These are phyloP conservation scores for Myocastor coypus DNA, from an alignment of 2,113 vertebrate genomes.

Conservation along the genomic window DNA sequence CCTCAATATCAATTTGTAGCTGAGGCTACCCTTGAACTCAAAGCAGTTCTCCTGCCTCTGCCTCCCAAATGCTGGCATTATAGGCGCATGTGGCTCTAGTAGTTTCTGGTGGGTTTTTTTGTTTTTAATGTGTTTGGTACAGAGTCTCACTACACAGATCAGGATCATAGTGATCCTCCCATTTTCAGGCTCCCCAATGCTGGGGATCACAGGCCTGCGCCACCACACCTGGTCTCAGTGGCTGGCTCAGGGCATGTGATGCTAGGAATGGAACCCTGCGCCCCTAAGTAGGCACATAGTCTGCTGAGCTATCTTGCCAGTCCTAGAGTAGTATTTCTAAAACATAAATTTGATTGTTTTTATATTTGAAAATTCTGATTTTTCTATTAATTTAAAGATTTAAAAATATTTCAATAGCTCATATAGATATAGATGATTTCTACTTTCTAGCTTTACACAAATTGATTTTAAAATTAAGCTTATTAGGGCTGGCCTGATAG, in stretches of 20 bases:
- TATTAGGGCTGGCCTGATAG: too few relatives aligned
- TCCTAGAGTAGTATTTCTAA: background rate
- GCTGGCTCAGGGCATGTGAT: too few relatives aligned
- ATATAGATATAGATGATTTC: background rate
- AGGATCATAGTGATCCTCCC: too few relatives aligned
- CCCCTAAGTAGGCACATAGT: too few relatives aligned
- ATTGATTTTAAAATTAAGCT: background rate
- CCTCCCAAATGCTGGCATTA: background rate
- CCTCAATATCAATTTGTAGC: background rate
- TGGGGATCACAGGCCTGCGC: too few relatives aligned
- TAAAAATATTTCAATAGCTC: background rate
- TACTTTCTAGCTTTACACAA: background rate
- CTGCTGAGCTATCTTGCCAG: too few relatives aligned
- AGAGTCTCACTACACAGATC: too few relatives aligned
- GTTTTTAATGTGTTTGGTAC: too few relatives aligned
- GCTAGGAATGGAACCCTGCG: too few relatives aligned
- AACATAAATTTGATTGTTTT: background rate
- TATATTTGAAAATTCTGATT: background rate
- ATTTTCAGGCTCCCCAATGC: too few relatives aligned
- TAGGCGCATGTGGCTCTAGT: background rate
- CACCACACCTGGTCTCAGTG: too few relatives aligned
- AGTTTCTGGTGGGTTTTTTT: too few relatives aligned
- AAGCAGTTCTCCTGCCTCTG: background rate
- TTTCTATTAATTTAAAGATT: background rate
- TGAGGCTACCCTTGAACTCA: background rate